phyloP scores from a whole-genome alignment of 1,140 invertebrate species.

The Delia radicum region DNA sequence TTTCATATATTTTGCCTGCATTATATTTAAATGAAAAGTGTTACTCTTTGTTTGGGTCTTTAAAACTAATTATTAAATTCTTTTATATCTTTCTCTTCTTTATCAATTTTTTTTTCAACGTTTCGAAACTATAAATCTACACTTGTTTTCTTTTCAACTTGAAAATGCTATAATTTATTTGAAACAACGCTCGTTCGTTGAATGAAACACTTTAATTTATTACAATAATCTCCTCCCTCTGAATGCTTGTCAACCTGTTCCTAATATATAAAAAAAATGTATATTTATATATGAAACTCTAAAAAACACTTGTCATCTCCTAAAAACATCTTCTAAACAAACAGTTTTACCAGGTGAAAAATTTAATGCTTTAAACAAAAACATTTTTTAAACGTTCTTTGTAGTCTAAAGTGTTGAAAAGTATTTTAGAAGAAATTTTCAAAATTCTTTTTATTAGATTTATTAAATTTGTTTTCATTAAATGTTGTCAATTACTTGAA shows the following conservation, averaged over 20 bases:
- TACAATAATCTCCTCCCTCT: background rate
- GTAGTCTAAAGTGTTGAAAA: background rate
- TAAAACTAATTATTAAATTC: background rate
- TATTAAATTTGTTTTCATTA: background rate
- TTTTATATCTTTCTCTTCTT: background rate
- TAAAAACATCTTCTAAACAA: constrained; percentile 30
- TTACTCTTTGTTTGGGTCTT: background rate
- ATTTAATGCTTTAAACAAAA: constrained; percentile 13
- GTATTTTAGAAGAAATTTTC: background rate
- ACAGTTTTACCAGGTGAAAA: constrained; percentile 54
- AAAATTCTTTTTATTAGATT: background rate
- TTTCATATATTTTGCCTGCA: too few species aligned
- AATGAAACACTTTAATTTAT: background rate
- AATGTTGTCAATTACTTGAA: background rate
- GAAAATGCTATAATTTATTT: background rate
- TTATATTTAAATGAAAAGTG: too few species aligned
- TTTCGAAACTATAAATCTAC: background rate
- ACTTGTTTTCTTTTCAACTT: background rate
- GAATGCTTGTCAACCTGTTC: background rate
- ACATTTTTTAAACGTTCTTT: background rate
- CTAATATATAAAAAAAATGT: background rate
- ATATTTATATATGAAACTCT: background rate
- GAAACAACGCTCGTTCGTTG: background rate
- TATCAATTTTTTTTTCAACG: background rate
- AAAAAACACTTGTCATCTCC: constrained; percentile 22